Evolutionary conservation across 2,797 vertebrate species (phyloP).

Genomic region (Lutjanus argentimaculatus): DNA sequence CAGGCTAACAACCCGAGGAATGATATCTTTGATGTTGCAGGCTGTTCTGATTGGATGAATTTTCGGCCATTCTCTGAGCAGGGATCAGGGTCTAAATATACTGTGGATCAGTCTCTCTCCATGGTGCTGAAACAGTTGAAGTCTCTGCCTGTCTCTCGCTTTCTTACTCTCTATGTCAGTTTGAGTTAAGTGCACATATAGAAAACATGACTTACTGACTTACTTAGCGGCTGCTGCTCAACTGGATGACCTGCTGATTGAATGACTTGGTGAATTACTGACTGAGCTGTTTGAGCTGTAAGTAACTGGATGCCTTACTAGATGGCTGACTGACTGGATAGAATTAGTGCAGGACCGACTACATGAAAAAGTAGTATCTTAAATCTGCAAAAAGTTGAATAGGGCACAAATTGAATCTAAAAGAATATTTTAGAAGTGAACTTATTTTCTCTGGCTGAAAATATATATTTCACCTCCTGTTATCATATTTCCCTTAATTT

Average conservation of each 20-base stretch:
- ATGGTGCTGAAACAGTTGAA: neutral
- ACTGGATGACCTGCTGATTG: neutral
- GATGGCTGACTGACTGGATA: neutral
- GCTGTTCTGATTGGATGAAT: too few relatives aligned
- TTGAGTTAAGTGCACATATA: neutral
- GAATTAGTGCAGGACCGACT: neutral
- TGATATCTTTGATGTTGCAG: too few relatives aligned
- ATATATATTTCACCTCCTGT: neutral
- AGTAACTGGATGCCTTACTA: neutral
- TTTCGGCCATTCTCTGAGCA: too few relatives aligned
- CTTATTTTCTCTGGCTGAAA: neutral
- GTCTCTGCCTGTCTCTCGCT: neutral
- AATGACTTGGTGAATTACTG: neutral
- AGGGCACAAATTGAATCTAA: neutral
- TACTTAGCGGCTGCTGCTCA: too few relatives aligned
- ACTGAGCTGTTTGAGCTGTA: neutral
- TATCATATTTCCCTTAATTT: constrained; percentile 4
- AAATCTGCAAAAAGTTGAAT: neutral
- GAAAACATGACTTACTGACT: too few relatives aligned
- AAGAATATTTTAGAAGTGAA: neutral
- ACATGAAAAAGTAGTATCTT: neutral
- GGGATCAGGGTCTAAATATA: too few relatives aligned
- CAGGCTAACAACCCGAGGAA: too few relatives aligned
- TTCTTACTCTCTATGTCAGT: neutral
- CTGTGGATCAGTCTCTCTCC: neutral